A percentile compares a stretch with the other conserved stretches of the same genome.
These are phyloP conservation scores for Moxostoma hubbsi DNA, from an alignment of 2,797 vertebrate genomes.

Conservation along the genomic window DNA sequence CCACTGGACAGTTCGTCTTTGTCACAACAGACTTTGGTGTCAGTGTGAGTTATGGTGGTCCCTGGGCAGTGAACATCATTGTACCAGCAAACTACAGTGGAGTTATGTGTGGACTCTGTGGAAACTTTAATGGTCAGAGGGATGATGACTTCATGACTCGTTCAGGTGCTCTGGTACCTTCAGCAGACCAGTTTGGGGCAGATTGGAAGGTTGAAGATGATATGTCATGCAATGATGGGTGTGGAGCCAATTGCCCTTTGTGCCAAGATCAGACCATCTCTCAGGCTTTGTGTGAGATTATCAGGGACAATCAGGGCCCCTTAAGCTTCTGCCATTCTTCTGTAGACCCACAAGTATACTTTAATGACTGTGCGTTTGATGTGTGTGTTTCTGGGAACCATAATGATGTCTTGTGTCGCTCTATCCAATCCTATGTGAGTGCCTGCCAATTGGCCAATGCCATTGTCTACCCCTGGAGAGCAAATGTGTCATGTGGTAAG, in stretches of 20 bases:
- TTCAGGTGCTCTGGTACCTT: slow-evolving; percentile 27
- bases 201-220: slow-evolving; percentile 71
- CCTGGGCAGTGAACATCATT: slow-evolving; percentile 67
- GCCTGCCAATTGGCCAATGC: slow-evolving; percentile 78
- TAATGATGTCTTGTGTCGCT: slow-evolving; percentile 67
- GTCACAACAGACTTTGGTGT: slow-evolving; percentile 72
- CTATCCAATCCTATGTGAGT: slow-evolving; percentile 71
- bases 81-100: slow-evolving; percentile 73
- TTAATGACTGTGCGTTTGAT: slow-evolving; percentile 81
- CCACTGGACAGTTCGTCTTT: slow-evolving; percentile 70
- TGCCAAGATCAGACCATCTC: slow-evolving; percentile 45
- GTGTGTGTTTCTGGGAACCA: slow-evolving; percentile 63
- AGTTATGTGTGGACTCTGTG: slow-evolving; percentile 78
- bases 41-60: slow-evolving; percentile 73
- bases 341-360: slow-evolving; percentile 70
- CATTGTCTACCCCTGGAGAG: slow-evolving; percentile 77
- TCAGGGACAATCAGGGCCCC: slow-evolving; percentile 68
- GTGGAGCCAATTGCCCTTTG: slow-evolving; percentile 55
- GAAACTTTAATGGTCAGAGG: slow-evolving; percentile 79
- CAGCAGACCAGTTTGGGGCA: slow-evolving; percentile 45
- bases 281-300: slow-evolving; percentile 70
- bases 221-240: slow-evolving; percentile 67
- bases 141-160: slow-evolving; percentile 76
- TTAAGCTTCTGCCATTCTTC: slow-evolving; percentile 72
- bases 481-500: slow-evolving; percentile 79